Percentiles rank a stretch among this genome's conserved stretches.
Conservation (phyloP, 2,113 vertebrate genomes). For the Eptatretus burgeri region DNA sequence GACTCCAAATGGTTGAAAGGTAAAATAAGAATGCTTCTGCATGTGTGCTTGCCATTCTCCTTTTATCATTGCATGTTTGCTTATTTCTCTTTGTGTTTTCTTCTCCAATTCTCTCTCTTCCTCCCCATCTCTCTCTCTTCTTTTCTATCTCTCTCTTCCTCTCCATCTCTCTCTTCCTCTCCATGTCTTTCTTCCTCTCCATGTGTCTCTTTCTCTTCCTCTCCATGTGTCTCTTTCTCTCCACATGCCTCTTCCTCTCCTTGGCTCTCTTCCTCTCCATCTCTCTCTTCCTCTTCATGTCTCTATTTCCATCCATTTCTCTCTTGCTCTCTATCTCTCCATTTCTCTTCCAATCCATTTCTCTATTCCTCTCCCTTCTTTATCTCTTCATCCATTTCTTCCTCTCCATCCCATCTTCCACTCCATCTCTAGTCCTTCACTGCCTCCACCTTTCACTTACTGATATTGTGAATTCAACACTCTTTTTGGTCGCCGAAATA, state of each 20-base stretch:
- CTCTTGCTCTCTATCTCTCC: background rate
- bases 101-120: background rate
- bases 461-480: too few relatives aligned
- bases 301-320: background rate
- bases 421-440: too few relatives aligned
- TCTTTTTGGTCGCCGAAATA: too few relatives aligned
- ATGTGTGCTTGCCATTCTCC: too few relatives aligned
- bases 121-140: background rate
- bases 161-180: background rate
- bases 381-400: background rate
- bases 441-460: too few relatives aligned
- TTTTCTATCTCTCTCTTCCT: background rate
- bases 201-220: background rate
- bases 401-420: background rate
- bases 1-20: slow-evolving; percentile 82
- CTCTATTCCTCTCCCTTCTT: background rate
- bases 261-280: background rate
- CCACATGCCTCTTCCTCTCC: background rate
- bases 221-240: background rate
- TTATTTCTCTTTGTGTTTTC: too few relatives aligned
- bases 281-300: background rate
- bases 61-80: too few relatives aligned
- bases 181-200: background rate
- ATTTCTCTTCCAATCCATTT: background rate
- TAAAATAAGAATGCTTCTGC: slow-evolving; percentile 15